Evolutionary conservation across 1,140 invertebrate species (phyloP).

Genomic region (Neodiprion lecontei): DNA sequence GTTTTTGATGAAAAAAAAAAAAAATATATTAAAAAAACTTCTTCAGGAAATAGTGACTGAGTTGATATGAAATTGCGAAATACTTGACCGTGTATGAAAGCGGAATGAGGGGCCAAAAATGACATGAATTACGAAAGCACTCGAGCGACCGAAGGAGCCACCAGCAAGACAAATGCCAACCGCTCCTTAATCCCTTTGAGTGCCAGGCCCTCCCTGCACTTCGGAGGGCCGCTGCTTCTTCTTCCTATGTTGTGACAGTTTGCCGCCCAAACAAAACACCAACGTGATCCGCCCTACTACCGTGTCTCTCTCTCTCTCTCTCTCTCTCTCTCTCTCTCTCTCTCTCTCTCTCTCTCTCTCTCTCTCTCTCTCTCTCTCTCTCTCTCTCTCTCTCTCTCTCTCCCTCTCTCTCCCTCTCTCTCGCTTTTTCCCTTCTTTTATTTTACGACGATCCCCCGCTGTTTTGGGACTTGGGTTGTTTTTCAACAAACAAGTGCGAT

Average conservation of each 20-base stretch:
- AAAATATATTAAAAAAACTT: not conserved
- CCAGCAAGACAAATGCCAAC: not conserved
- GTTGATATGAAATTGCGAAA: not conserved
- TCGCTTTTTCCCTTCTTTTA: conserved; percentile 8
- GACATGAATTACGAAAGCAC: conserved; percentile 7
- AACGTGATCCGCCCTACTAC: conserved; percentile 24
- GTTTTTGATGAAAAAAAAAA: conserved; percentile 1
- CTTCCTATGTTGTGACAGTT: conserved; percentile 55
- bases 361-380: not conserved
- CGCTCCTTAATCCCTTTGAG: not conserved
- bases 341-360: too few species aligned
- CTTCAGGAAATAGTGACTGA: not conserved
- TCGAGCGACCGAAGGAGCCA: not conserved
- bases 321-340: not conserved
- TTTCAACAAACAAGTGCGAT: conserved; percentile 32
- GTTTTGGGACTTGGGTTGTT: conserved; percentile 43
- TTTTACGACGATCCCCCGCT: conserved; percentile 34
- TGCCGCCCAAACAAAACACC: conserved; percentile 44
- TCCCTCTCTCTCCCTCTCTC: too few species aligned
- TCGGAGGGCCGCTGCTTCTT: conserved; percentile 15
- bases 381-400: not conserved
- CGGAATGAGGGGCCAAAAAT: not conserved
- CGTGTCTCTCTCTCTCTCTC: not conserved
- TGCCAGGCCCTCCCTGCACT: not conserved
- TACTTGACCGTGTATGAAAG: too few species aligned